Evolutionary conservation across 2,113 vertebrate genomes (phyloP), one percentile per base, ranked within the genome.

Genomic region (Quiscalus mexicanus): DNA sequence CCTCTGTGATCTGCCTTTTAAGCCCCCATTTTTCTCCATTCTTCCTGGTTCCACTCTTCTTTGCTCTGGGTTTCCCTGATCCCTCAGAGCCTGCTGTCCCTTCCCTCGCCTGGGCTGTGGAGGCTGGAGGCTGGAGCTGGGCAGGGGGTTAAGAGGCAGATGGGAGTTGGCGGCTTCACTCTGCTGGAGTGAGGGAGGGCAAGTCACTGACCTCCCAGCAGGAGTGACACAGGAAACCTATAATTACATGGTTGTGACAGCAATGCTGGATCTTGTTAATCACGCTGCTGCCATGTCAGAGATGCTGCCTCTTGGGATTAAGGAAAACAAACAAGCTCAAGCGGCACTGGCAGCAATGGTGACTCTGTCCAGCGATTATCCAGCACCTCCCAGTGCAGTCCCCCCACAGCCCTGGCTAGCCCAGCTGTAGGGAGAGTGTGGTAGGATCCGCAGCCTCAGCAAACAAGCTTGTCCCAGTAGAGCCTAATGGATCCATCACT

Each of bases 191-290:
- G 73, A 95, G 93, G 88, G 95, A 97, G 95, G 84, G 96, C 87
- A 90, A 97, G 94, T 95, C 89, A 83, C 84, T 97, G 96, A 97
- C 96, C 97, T 97, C 96, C 78, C 90, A 96, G 94, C 87, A 96
- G 97, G 97, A 97, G 95, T 97, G 95, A 96, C 93, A 96, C 97
- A 95, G 97, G 97, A 97, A 97, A 95, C 93, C 71, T 70, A 8
- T 96, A 97, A 97, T 97, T 96, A 96, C 93, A 93, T 91, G 96
- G 84, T 94, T 95, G 93, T 97, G 94, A 96, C 97, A 97, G 96
- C 96, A 96, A 90, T 4, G 27, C 92, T 96, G 92, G 85, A 88
- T 97, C 96, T 95, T 97, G 95, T 97, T 97, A 97, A 97, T 96
- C 97, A 97, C 4, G 6, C 93, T 88, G 89, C 95, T 97, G 95